phyloP scores from a whole-genome alignment of 2,113 vertebrate genomes.

The Microcebus tavaratra region DNA sequence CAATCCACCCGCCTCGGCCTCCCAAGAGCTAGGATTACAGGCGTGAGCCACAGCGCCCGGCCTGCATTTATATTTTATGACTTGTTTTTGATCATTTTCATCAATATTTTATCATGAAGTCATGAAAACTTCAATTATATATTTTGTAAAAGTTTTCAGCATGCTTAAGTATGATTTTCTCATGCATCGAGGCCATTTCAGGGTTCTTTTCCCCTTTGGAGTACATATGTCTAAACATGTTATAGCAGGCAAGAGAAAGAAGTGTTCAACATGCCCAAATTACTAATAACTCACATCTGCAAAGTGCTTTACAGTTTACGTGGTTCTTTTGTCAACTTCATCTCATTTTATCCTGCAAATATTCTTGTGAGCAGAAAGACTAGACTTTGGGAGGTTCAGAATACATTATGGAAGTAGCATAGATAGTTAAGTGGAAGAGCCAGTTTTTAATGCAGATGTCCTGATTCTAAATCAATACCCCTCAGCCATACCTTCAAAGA shows the following conservation, averaged over 20 bases:
- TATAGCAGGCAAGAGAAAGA: not conserved
- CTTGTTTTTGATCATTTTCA: constrained; percentile 57
- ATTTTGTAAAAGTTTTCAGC: constrained; percentile 30
- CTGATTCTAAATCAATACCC: not conserved
- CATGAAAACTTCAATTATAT: constrained; percentile 47
- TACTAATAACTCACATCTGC: not conserved
- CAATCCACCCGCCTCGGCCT: no score
- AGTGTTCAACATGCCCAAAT: not conserved
- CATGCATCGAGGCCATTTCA: not conserved
- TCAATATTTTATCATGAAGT: constrained; percentile 63
- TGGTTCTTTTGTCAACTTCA: not conserved
- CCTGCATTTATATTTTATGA: constrained; percentile 68
- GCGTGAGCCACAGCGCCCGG: no score
- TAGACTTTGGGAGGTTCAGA: not conserved
- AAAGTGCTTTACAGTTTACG: not conserved
- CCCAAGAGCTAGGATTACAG: no score
- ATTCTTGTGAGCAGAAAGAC: not conserved
- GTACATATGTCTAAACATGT: not conserved
- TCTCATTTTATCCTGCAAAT: not conserved
- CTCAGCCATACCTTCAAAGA: not conserved
- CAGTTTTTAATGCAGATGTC: not conserved
- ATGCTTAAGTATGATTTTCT: constrained; percentile 44
- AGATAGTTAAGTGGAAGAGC: not conserved
- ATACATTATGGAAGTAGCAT: not conserved
- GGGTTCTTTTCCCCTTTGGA: not conserved